Conservation (phyloP, 2,888 invertebrate species). For the Xestia rhomboidea region DNA sequence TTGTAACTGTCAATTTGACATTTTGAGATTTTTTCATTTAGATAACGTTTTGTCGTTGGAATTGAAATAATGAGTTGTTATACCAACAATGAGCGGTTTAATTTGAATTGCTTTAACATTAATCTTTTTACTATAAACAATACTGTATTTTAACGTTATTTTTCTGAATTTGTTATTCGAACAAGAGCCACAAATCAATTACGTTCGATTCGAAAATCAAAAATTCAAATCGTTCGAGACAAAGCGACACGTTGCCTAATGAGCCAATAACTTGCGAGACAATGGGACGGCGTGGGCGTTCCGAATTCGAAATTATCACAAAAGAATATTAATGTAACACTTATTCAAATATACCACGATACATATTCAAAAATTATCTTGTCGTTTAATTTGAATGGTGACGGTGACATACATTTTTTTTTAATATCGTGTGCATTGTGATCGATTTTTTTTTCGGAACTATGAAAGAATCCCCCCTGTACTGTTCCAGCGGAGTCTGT, state of each 20-base stretch:
- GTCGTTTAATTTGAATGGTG: conserved; percentile 86
- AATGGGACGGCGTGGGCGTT: conserved; percentile 88
- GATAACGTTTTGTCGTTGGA: conserved; percentile 74
- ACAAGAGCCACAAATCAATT: conserved; percentile 81
- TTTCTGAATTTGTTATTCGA: conserved; percentile 46
- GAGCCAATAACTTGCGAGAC: conserved; percentile 90
- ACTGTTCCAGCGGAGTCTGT: conserved; percentile 74
- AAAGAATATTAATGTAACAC: conserved; percentile 90
- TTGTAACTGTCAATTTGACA: conserved; percentile 74
- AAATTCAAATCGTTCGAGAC: conserved; percentile 87
- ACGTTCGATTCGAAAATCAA: conserved; percentile 87
- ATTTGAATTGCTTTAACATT: conserved; percentile 34
- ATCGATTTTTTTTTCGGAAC: conserved; percentile 76
- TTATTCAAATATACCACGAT: conserved; percentile 89
- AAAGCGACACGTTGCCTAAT: conserved; percentile 88
- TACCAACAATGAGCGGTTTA: conserved; percentile 52
- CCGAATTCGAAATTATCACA: conserved; percentile 89
- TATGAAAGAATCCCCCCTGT: conserved; percentile 77
- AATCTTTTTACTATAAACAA: conserved; percentile 25
- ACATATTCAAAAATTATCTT: conserved; percentile 89
- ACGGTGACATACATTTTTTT: conserved; percentile 82
- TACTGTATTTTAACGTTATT: conserved; percentile 16
- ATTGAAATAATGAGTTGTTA: conserved; percentile 70
- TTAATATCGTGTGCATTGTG: conserved; percentile 79
- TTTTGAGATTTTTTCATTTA: conserved; percentile 71